Conservation (phyloP, 1,140 invertebrate genomes). For the Drosophila melanica region DNA sequence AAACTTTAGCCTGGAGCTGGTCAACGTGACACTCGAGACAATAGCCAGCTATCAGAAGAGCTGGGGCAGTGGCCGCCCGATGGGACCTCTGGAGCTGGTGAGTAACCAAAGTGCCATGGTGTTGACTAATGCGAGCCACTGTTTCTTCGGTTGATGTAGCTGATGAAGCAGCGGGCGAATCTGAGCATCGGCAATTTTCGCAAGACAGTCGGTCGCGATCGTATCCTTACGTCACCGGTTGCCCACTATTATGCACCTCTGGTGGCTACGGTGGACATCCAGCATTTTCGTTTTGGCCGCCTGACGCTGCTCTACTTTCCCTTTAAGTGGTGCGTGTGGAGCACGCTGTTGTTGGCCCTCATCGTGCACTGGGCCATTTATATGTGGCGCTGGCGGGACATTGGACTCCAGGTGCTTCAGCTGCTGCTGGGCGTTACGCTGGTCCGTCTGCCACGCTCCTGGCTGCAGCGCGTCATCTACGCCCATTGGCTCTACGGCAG, state of each 20-base stretch:
- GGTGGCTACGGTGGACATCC: constrained; percentile 51
- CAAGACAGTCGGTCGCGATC: constrained; percentile 30
- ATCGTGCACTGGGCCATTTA: constrained; percentile 37
- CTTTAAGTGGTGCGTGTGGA: constrained; percentile 51
- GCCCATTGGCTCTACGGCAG: constrained; percentile 67
- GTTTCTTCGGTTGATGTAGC: background rate
- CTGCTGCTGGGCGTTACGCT: constrained; percentile 52
- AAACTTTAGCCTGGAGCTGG: constrained; percentile 55
- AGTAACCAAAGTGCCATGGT: background rate
- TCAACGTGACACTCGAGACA: constrained; percentile 26
- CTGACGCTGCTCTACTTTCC: constrained; percentile 54
- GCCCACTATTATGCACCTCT: constrained; percentile 62
- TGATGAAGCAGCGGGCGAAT: constrained; percentile 39
- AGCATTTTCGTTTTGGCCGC: constrained; percentile 45
- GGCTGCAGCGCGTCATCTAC: constrained; percentile 60
- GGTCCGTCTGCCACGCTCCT: constrained; percentile 34
- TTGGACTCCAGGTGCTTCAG: constrained; percentile 49
- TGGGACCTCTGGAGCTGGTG: constrained; percentile 40
- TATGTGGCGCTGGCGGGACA: constrained; percentile 19
- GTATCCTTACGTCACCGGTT: constrained; percentile 49
- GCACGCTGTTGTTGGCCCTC: constrained; percentile 32
- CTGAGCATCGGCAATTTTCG: constrained; percentile 67
- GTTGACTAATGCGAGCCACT: too few species aligned
- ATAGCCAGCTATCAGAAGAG: constrained; percentile 27
- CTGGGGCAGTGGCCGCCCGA: constrained; percentile 39